A percentile compares a stretch with the other conserved stretches of the same genome.
These are phyloP conservation scores for Gerris lacustris DNA, from an alignment of 2,888 invertebrate genomes.

Conservation along the genomic window DNA sequence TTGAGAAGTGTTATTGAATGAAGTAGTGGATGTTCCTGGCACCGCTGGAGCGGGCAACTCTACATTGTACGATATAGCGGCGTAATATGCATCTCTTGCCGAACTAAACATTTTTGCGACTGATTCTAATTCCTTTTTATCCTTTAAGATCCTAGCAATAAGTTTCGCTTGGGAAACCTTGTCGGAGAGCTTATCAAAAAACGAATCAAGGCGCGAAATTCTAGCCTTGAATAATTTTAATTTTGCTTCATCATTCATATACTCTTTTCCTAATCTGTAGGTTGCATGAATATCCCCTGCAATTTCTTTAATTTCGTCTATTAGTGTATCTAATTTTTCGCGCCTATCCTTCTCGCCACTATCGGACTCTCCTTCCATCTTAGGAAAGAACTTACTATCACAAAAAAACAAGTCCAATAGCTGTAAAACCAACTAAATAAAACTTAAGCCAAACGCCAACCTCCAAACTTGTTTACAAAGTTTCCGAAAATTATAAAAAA, in stretches of 20 bases:
- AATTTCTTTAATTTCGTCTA: neutral
- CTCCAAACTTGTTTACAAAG: no score
- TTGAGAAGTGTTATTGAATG: neutral
- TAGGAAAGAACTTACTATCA: no score
- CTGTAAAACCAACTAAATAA: no score
- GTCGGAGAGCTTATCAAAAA: neutral
- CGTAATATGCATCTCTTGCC: neutral
- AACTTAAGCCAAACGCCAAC: no score
- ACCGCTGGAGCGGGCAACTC: neutral
- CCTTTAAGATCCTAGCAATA: neutral
- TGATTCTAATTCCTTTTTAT: neutral
- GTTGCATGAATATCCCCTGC: neutral
- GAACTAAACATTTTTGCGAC: neutral
- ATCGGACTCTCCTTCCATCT: no score
- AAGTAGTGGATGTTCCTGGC: neutral
- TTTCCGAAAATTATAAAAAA: no score
- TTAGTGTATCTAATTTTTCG: no score
- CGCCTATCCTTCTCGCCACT: no score
- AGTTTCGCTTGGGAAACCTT: neutral
- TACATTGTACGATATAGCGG: neutral
- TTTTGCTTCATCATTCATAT: neutral
- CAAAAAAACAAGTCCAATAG: no score
- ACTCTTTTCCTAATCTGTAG: neutral
- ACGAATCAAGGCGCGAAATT: neutral
- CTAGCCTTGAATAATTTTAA: neutral